Evolutionary conservation across 1,140 invertebrate species (phyloP).

Genomic region (Euwallacea fornicatus): DNA sequence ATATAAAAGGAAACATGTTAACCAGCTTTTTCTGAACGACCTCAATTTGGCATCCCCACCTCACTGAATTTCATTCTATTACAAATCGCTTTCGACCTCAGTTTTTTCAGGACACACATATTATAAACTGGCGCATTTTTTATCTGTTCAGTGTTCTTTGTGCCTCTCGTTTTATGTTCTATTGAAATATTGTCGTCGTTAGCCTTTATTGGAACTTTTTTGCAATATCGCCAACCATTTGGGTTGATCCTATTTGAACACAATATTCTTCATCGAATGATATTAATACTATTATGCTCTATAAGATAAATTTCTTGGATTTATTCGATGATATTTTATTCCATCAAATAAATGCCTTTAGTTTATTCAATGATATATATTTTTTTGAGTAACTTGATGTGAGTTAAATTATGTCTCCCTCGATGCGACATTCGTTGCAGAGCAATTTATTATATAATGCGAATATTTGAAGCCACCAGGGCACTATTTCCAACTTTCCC

Average conservation of each 20-base stretch:
- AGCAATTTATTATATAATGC: too few relatives aligned
- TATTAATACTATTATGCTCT: too few relatives aligned
- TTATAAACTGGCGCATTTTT: conserved; percentile 32
- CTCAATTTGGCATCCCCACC: conserved; percentile 21
- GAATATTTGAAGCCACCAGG: too few relatives aligned
- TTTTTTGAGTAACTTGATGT: too few relatives aligned
- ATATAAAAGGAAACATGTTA: conserved; percentile 28
- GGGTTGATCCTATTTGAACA: neutral
- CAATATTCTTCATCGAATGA: too few relatives aligned
- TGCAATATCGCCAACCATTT: conserved; percentile 11
- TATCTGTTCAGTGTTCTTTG: conserved; percentile 25
- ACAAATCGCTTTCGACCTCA: conserved; percentile 24
- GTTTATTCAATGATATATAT: too few relatives aligned
- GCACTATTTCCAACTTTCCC: too few relatives aligned
- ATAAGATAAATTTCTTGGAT: too few relatives aligned
- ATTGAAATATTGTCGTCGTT: conserved; percentile 31
- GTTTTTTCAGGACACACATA: conserved; percentile 27
- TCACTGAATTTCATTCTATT: conserved; percentile 33
- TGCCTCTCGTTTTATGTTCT: conserved; percentile 24
- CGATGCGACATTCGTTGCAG: too few relatives aligned
- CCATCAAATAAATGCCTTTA: too few relatives aligned
- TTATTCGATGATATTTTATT: too few relatives aligned
- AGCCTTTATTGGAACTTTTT: conserved; percentile 23
- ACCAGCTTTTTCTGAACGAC: conserved; percentile 14
- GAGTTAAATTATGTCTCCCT: too few relatives aligned